Conservation (phyloP, 2,888 invertebrate species). For the Dryocosmus kuriphilus region DNA sequence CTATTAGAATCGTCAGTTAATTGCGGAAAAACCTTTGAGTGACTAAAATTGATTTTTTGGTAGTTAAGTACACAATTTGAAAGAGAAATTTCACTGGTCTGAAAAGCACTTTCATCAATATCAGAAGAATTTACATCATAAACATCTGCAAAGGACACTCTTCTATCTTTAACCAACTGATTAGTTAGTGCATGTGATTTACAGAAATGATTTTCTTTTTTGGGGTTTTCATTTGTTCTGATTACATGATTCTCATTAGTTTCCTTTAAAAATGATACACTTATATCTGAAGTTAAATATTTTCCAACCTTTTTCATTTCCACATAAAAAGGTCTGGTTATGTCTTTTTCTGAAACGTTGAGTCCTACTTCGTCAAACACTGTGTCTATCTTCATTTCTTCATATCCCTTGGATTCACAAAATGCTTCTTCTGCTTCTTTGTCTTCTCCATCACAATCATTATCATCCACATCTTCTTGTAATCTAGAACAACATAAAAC, state of each 20-base stretch:
- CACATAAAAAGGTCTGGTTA: constrained; percentile 54
- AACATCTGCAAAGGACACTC: constrained; percentile 61
- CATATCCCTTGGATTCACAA: constrained; percentile 55
- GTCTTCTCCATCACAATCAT: constrained; percentile 56
- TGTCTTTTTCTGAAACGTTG: constrained; percentile 53
- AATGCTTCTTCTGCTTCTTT: constrained; percentile 57
- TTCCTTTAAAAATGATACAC: constrained; percentile 38
- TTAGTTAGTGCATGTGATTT: constrained; percentile 7
- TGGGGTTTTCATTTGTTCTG: neutral
- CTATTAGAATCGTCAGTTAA: constrained; percentile 42
- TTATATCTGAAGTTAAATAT: neutral
- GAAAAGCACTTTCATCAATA: constrained; percentile 43
- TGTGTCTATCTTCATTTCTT: constrained; percentile 3
- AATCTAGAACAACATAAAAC: neutral
- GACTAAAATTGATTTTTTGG: constrained; percentile 67
- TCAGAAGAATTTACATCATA: constrained; percentile 27
- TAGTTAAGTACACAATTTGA: constrained; percentile 50
- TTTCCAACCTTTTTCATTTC: constrained; percentile 43
- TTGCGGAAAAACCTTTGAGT: constrained; percentile 59
- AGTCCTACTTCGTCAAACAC: constrained; percentile 53
- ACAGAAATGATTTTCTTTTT: neutral
- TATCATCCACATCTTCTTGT: constrained; percentile 3
- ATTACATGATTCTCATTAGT: neutral
- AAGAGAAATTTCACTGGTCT: constrained; percentile 45
- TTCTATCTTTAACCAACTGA: constrained; percentile 40